A percentile compares a stretch with the other conserved stretches of the same genome.
phyloP scores from a whole-genome alignment of 2,888 invertebrate genomes.

The Parascotia fuliginaria region DNA sequence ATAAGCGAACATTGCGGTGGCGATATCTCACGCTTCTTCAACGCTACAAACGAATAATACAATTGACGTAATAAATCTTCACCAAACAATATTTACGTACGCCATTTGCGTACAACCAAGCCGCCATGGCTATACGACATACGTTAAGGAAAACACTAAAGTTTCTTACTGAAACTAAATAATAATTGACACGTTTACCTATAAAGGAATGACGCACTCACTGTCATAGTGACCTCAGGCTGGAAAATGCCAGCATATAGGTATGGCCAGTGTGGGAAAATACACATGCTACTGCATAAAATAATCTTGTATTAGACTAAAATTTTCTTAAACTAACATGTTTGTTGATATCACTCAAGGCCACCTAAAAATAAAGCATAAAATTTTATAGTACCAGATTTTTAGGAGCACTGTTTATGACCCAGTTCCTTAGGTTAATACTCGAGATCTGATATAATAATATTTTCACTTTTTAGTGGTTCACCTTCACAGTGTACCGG shows the following conservation, averaged over 20 bases:
- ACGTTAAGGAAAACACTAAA: constrained; percentile 16
- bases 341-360: constrained; percentile 12
- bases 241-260: constrained; percentile 28
- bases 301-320: neutral
- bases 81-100: constrained; percentile 12
- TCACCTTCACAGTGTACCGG: too few species aligned
- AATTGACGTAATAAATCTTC: constrained; percentile 17
- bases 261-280: neutral
- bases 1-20: constrained; percentile 40
- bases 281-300: too few species aligned
- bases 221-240: constrained; percentile 28
- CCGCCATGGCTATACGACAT: neutral
- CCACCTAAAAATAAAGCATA: neutral
- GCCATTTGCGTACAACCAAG: neutral
- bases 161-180: constrained; percentile 18
- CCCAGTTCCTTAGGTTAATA: constrained; percentile 14
- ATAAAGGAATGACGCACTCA: constrained; percentile 32
- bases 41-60: constrained; percentile 33
- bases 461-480: too few species aligned
- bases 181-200: constrained; percentile 25
- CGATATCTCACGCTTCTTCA: constrained; percentile 45
- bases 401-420: constrained; percentile 7
- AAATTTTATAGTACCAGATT: constrained; percentile 8
- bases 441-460: neutral
- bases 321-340: neutral